A percentile compares a stretch with the other conserved stretches of the same genome.
Evolutionary conservation across 2,888 invertebrate genomes (phyloP).

Genomic region (Rhingia campestris): DNA sequence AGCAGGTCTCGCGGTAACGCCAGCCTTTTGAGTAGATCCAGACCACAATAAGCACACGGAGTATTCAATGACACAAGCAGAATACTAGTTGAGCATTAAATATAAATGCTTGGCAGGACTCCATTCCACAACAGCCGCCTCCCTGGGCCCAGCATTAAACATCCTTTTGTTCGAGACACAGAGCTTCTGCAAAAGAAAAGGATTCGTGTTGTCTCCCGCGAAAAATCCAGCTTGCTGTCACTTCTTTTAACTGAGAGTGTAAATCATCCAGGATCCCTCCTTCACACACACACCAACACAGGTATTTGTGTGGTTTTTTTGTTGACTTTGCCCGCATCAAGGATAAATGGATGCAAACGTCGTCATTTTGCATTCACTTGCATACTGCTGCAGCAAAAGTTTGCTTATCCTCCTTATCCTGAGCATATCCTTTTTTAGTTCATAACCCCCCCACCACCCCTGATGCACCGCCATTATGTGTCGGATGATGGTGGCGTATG

Average conservation of each 20-base stretch:
- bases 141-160: background rate
- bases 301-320: slow-evolving; percentile 23
- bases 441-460: background rate
- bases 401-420: slow-evolving; percentile 41
- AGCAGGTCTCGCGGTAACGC: slow-evolving; percentile 5
- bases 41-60: slow-evolving; percentile 41
- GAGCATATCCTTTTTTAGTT: slow-evolving; percentile 37
- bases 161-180: slow-evolving; percentile 8
- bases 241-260: slow-evolving; percentile 54
- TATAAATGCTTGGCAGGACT: slow-evolving; percentile 60
- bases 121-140: background rate
- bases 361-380: slow-evolving; percentile 28
- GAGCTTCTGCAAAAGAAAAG: slow-evolving; percentile 15
- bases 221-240: slow-evolving; percentile 39
- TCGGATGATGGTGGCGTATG: slow-evolving; percentile 15
- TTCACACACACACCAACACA: background rate
- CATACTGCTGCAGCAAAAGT: slow-evolving; percentile 27
- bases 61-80: slow-evolving; percentile 59
- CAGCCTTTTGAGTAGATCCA: slow-evolving; percentile 34
- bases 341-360: slow-evolving; percentile 36
- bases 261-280: slow-evolving; percentile 50
- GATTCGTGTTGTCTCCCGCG: slow-evolving; percentile 26
- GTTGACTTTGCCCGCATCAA: slow-evolving; percentile 58
- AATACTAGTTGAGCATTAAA: slow-evolving; percentile 70
- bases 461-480: slow-evolving; percentile 3